Evolutionary conservation across 2,888 invertebrate genomes (phyloP).

Genomic region (Cephus pulcher): DNA sequence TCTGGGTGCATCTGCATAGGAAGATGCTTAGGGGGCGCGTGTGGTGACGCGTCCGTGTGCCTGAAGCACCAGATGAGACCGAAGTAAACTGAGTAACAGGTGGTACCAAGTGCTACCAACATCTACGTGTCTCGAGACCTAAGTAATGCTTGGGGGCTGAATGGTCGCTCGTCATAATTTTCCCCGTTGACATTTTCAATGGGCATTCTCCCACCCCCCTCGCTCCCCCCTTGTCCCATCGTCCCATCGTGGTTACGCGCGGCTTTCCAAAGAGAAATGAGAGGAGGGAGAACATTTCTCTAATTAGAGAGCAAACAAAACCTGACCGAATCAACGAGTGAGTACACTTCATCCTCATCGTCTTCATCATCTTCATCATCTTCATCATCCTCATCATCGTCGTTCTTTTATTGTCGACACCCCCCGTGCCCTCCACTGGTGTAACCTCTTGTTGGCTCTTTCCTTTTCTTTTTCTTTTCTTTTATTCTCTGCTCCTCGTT

Average conservation of each 20-base stretch:
- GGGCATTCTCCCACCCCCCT: constrained; percentile 28
- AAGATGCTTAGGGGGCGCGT: no score
- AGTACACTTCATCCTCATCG: neutral
- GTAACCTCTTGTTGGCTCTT: neutral
- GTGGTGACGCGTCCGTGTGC: no score
- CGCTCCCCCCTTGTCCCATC: neutral
- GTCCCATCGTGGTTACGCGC: constrained; percentile 3
- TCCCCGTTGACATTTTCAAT: constrained; percentile 6
- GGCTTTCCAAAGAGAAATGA: neutral
- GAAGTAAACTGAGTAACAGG: constrained; percentile 32
- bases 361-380: constrained; percentile 4
- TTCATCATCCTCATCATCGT: no score
- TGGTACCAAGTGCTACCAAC: constrained; percentile 32
- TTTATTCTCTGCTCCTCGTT: constrained; percentile 9
- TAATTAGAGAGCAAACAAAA: constrained; percentile 1
- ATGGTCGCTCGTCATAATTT: constrained; percentile 8
- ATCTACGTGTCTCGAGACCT: neutral
- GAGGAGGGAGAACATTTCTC: neutral
- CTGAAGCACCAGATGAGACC: no score
- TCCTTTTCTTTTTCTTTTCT: constrained; percentile 5
- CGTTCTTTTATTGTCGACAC: no score
- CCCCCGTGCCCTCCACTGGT: no score
- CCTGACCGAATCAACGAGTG: neutral
- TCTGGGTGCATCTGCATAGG: no score
- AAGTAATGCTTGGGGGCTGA: neutral